Evolutionary conservation across 2,888 invertebrate species (phyloP).

Genomic region (Dynastes hyllus): DNA sequence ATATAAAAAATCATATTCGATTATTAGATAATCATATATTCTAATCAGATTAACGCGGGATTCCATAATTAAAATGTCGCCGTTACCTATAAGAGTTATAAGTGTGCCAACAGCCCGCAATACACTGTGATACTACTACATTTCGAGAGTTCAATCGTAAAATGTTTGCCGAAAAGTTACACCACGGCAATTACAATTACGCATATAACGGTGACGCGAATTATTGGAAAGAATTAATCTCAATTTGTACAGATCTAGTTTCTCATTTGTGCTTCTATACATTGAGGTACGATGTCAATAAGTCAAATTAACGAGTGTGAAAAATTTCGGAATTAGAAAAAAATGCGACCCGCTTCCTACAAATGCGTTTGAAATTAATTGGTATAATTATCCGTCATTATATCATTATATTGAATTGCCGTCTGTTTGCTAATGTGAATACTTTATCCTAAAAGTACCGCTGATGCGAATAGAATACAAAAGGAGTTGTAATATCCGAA

Average conservation of each 20-base stretch:
- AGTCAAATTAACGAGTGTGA: neutral
- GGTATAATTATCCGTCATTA: constrained; percentile 33
- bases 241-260: constrained; percentile 6
- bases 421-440: constrained; percentile 35
- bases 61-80: too few relatives aligned
- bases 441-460: neutral
- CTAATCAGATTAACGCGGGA: too few relatives aligned
- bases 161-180: constrained; percentile 6
- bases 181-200: constrained; percentile 16
- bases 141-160: too few relatives aligned
- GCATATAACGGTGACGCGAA: neutral
- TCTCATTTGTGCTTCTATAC: neutral
- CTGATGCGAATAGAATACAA: constrained; percentile 6
- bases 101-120: too few relatives aligned
- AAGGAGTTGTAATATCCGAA: neutral
- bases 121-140: too few relatives aligned
- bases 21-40: too few relatives aligned
- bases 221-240: constrained; percentile 12
- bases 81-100: too few relatives aligned
- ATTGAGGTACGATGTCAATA: neutral
- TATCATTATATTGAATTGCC: constrained; percentile 2
- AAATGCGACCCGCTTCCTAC: constrained; percentile 34
- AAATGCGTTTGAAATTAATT: constrained; percentile 26
- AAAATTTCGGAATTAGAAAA: constrained; percentile 21
- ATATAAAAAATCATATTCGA: too few relatives aligned